A percentile compares a stretch with the other conserved stretches of the same genome.
phyloP scores from a whole-genome alignment of 2,113 vertebrate species.

The Thryonomys swinderianus region DNA sequence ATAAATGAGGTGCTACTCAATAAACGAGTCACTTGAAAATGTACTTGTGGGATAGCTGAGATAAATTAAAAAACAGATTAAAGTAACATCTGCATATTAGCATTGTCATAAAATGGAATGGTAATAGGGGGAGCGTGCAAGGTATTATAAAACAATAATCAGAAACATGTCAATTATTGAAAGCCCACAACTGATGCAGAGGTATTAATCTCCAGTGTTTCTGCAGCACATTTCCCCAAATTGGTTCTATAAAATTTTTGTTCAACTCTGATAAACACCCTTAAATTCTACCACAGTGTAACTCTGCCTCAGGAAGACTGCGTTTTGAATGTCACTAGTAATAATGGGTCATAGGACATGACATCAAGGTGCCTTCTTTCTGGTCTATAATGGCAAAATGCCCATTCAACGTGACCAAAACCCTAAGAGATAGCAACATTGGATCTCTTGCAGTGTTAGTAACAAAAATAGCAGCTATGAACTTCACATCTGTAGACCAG shows the following conservation, averaged over 20 bases:
- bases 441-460: not conserved
- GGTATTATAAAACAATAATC: conserved; percentile 88
- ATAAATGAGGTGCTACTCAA: conserved; percentile 89
- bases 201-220: conserved; percentile 70
- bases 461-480: not conserved
- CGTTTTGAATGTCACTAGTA: not conserved
- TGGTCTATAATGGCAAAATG: not conserved
- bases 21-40: conserved; percentile 87
- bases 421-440: not conserved
- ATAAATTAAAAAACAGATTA: conserved; percentile 89
- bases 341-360: not conserved
- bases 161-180: conserved; percentile 83
- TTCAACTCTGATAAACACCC: not conserved
- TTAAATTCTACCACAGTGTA: not conserved
- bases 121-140: conserved; percentile 82
- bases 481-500: not conserved
- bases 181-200: conserved; percentile 76
- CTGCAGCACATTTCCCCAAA: not conserved
- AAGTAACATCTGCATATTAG: conserved; percentile 90
- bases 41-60: conserved; percentile 86
- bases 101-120: conserved; percentile 84
- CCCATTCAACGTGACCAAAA: not conserved
- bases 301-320: not conserved
- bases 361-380: not conserved
- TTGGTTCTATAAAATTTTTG: not conserved